Base-by-base conservation (phyloP, 2,113 vertebrate species). In the Urocitellus parryii region DNA sequence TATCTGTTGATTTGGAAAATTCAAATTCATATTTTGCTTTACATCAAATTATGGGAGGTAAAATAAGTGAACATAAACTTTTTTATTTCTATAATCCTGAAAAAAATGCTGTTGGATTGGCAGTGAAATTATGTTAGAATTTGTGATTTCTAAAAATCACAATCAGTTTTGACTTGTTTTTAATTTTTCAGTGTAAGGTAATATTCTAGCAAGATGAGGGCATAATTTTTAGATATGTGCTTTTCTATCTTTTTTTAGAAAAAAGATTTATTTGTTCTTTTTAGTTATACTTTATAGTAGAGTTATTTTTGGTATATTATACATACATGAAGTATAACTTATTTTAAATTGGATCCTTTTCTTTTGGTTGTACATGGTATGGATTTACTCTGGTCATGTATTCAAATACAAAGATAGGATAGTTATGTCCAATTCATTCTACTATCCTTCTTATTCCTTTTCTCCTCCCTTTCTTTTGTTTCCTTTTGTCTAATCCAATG, bases 71-170 rank as follows among this genome's bases (percentile, higher is more conserved):
- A 82, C 34, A 77, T 70, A 5, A 72, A 51, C 11, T 73, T 81
- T 88, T 58, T 81, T 86, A 63, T 42, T 93, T n/a, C 27, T 92
- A 4, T 74, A 42, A 72, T 95, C 80, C 8, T 96, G 76, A 79
- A 67, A 45, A 85, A 13, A 67, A 5, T 73, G 53, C 24, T 77
- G 4, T 82, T 72, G 90, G 8, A 53, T 58, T 94, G 72, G 5
- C 63, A 88, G 4, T 45, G 84, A 91, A 90, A 73, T 58, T 58
- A 73, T 29, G 94, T 94, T 77, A 90, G 81, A 58, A 72, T 91
- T 76, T 91, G 13, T 68, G 42, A 48, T 74, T 53, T 48, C 51
- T 80, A 32, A 20, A 76, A 85, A 53, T 68, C 24, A 58, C 93
- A 88, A 37, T 27, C 77, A 79, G 22, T 39, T 90, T 77, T 86